Percentiles rank a stretch among this genome's conserved stretches.
Conservation (phyloP, 1,140 invertebrate species). For the Patella vulgata region DNA sequence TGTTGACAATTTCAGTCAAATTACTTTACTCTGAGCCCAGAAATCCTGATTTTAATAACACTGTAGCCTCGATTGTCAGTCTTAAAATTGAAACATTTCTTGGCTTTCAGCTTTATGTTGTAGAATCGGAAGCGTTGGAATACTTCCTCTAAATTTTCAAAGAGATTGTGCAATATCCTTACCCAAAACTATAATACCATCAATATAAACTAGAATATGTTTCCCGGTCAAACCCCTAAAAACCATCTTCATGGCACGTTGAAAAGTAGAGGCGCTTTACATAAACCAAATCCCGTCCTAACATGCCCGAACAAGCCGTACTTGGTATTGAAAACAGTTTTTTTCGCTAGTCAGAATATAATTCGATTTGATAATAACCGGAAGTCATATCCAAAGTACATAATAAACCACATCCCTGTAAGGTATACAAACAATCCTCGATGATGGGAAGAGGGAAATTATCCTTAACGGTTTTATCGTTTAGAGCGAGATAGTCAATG, state of each 20-base stretch:
- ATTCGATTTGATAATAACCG: conserved; percentile 24
- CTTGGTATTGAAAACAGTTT: conserved; percentile 34
- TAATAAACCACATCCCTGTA: conserved; percentile 15
- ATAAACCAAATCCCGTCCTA: conserved; percentile 35
- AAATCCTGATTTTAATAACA: no score
- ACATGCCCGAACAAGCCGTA: conserved; percentile 25
- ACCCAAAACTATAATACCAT: conserved; percentile 12
- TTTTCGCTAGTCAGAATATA: conserved; percentile 19
- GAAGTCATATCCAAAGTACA: conserved; percentile 16
- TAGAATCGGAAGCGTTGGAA: conserved; percentile 5
- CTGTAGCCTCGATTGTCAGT: no score
- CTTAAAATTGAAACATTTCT: no score
- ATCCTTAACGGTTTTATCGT: conserved; percentile 64
- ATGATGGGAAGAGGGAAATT: conserved; percentile 69
- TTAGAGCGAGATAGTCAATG: conserved; percentile 68
- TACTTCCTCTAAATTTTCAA: conserved; percentile 5
- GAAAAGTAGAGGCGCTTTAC: conserved; percentile 15
- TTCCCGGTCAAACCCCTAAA: conserved; percentile 11
- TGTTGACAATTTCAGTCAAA: no score
- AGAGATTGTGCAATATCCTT: not conserved
- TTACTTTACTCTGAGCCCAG: no score
- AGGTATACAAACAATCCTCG: conserved; percentile 52
- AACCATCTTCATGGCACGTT: conserved; percentile 1
- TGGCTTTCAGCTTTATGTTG: conserved; percentile 13
- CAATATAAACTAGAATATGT: conserved; percentile 7